phyloP scores from a whole-genome alignment of 2,113 vertebrate genomes.

The Polypterus senegalus region DNA sequence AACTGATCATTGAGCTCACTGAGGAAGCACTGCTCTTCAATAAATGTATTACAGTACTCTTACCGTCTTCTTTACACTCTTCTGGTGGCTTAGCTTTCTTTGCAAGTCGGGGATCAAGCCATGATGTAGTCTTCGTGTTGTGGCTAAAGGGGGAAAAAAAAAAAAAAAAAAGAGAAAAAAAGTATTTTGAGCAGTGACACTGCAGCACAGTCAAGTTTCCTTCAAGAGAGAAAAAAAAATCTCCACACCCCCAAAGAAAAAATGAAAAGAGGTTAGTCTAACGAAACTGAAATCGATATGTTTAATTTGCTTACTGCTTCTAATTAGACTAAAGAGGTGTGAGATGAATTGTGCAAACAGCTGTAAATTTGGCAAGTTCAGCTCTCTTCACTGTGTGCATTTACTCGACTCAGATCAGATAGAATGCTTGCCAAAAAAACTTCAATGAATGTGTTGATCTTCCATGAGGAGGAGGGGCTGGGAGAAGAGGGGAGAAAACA shows the following conservation, averaged over 20 bases:
- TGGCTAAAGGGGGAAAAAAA: slow-evolving; percentile 72
- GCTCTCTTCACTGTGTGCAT: slow-evolving; percentile 64
- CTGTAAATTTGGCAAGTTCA: slow-evolving; percentile 70
- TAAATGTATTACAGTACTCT: slow-evolving; percentile 24
- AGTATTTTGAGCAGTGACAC: slow-evolving; percentile 66
- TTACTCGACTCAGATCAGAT: slow-evolving; percentile 76
- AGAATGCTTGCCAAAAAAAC: slow-evolving; percentile 64
- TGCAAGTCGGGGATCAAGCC: slow-evolving; percentile 96
- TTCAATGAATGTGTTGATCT: slow-evolving; percentile 71
- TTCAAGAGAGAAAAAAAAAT: slow-evolving; percentile 42
- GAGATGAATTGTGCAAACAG: slow-evolving; percentile 62
- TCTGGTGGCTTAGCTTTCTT: slow-evolving; percentile 97
- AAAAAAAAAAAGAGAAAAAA: slow-evolving; percentile 41
- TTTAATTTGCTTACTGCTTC: slow-evolving; percentile 86
- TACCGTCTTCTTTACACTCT: slow-evolving; percentile 98
- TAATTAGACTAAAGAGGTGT: slow-evolving; percentile 71
- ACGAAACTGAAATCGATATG: slow-evolving; percentile 83
- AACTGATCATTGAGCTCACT: too few relatives aligned
- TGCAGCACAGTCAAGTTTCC: slow-evolving; percentile 57
- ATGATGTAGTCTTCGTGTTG: slow-evolving; percentile 99
- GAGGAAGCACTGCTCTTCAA: too few relatives aligned
- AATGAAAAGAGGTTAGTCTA: slow-evolving; percentile 47
- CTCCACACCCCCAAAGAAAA: slow-evolving; percentile 1
- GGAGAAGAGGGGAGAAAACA: not conserved
- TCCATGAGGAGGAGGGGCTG: slow-evolving; percentile 28